A percentile compares a stretch with the other conserved stretches of the same genome.
phyloP scores from a whole-genome alignment of 2,888 invertebrate genomes.

The Lepetodrilus schrolli region DNA sequence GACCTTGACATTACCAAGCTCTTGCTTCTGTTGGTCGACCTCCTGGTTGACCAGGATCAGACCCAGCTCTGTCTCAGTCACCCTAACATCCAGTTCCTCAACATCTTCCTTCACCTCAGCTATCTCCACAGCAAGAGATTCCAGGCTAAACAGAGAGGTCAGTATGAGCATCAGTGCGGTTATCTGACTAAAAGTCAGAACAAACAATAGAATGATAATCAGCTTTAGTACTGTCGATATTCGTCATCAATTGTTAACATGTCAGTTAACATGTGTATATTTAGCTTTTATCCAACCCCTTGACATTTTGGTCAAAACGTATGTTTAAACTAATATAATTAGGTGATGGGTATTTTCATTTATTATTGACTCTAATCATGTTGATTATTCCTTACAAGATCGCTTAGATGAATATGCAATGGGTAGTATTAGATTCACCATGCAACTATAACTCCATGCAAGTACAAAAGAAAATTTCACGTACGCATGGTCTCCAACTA shows the following conservation, averaged over 20 bases:
- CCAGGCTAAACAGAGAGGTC: constrained; percentile 58
- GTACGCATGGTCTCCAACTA: background rate
- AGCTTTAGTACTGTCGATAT: background rate
- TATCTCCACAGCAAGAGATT: constrained; percentile 55
- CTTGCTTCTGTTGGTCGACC: constrained; percentile 56
- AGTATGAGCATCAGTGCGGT: background rate
- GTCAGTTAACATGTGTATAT: background rate
- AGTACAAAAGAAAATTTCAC: no score
- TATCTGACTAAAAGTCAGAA: background rate
- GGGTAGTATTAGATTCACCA: no score
- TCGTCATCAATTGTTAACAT: background rate
- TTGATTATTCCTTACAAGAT: no score
- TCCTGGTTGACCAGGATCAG: constrained; percentile 52
- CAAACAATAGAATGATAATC: background rate
- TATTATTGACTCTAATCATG: no score
- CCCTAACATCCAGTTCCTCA: constrained; percentile 53
- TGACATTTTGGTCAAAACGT: no score
- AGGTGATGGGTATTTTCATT: no score
- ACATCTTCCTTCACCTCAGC: constrained; percentile 58
- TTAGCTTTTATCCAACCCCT: no score
- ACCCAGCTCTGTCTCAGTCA: constrained; percentile 53
- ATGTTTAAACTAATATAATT: no score
- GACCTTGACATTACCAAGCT: constrained; percentile 46
- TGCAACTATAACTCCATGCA: no score
- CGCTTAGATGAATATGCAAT: no score